Percentiles rank a stretch among this genome's conserved stretches.
Evolutionary conservation across 2,888 invertebrate genomes (phyloP).

Genomic region (Drosophila gaucha): DNA sequence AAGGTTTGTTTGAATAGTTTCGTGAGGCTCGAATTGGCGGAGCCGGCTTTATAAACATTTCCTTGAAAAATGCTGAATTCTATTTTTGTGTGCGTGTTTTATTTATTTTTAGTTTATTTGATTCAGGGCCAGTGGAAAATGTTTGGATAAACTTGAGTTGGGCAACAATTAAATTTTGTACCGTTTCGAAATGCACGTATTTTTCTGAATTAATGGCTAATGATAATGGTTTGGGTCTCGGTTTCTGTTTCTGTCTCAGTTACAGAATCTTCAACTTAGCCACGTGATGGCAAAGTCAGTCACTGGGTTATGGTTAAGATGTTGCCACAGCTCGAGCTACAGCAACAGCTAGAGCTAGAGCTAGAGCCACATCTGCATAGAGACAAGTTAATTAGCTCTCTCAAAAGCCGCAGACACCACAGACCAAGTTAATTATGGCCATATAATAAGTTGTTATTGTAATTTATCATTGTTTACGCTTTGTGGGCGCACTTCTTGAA

Average conservation of each 20-base stretch:
- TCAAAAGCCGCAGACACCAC: constrained; percentile 33
- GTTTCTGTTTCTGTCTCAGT: constrained; percentile 12
- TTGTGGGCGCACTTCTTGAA: constrained; percentile 65
- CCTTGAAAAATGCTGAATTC: constrained; percentile 39
- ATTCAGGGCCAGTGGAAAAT: constrained; percentile 61
- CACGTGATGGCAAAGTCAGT: constrained; percentile 65
- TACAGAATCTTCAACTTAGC: constrained; percentile 51
- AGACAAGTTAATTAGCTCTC: constrained; percentile 69
- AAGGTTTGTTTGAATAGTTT: constrained; percentile 31
- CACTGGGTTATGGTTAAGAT: constrained; percentile 66
- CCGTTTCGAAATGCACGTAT: constrained; percentile 47
- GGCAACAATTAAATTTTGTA: constrained; percentile 47
- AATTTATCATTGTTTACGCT: constrained; percentile 75
- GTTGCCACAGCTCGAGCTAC: constrained; percentile 30
- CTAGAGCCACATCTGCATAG: constrained; percentile 19
- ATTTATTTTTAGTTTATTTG: constrained; percentile 22
- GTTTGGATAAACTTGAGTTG: constrained; percentile 60
- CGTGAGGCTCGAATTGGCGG: constrained; percentile 20
- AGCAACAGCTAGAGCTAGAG: too few relatives aligned
- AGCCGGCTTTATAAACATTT: constrained; percentile 13
- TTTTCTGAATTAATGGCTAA: constrained; percentile 6
- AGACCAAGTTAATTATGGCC: constrained; percentile 62
- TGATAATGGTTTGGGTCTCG: constrained; percentile 11
- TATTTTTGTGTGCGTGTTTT: constrained; percentile 16
- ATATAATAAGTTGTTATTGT: constrained; percentile 56